Conservation (phyloP, 2,113 vertebrate genomes). For the Cololabis saira region DNA sequence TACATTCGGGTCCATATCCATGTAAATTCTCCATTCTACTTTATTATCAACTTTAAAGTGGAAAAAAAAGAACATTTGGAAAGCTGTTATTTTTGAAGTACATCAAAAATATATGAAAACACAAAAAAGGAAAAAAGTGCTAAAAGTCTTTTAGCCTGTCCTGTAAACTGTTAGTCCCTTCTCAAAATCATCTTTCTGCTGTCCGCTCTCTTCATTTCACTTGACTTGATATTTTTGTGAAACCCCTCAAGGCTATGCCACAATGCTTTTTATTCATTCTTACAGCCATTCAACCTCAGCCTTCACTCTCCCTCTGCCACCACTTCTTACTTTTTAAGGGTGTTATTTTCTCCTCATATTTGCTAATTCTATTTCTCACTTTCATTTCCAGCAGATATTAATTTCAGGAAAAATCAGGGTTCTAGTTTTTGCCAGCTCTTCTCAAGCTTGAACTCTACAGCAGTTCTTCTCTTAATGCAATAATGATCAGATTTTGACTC, state of each 20-base stretch:
- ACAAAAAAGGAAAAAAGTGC: not conserved
- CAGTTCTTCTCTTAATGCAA: constrained; percentile 24
- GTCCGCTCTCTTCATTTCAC: constrained; percentile 16
- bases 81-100: not conserved
- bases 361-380: constrained; percentile 8
- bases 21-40: too few relatives aligned
- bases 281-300: constrained; percentile 26
- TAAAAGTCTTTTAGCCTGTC: constrained; percentile 3
- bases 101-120: not conserved
- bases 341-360: constrained; percentile 33
- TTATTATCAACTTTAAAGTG: too few relatives aligned
- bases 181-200: constrained; percentile 22
- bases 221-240: constrained; percentile 26
- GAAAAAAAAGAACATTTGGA: not conserved
- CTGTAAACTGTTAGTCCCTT: constrained; percentile 15
- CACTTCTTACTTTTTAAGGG: constrained; percentile 2
- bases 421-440: constrained; percentile 6
- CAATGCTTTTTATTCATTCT: constrained; percentile 38
- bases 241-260: constrained; percentile 20
- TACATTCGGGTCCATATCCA: too few relatives aligned
- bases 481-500: constrained; percentile 19
- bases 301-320: constrained; percentile 17
- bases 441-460: not conserved
- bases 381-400: constrained; percentile 20
- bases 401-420: constrained; percentile 23